phyloP scores from a whole-genome alignment of 2,888 invertebrate genomes.

The Amitus sp. region DNA sequence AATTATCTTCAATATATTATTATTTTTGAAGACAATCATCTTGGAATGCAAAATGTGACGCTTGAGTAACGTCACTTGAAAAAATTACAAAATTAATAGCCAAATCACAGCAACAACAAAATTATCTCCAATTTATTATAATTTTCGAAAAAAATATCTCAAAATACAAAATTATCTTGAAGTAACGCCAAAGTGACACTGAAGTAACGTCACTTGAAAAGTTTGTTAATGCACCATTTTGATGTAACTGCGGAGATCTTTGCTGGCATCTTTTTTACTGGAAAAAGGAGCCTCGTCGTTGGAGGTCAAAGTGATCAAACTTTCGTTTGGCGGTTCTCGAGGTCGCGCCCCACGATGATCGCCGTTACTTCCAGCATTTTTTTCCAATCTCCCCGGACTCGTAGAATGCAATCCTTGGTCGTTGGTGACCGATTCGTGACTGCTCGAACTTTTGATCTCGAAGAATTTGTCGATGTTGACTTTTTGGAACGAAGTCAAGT shows the following conservation, averaged over 20 bases:
- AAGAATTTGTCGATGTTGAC: slow-evolving; percentile 54
- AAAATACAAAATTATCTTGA: no score
- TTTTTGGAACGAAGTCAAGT: slow-evolving; percentile 50
- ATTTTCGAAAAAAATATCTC: not conserved
- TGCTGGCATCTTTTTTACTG: slow-evolving; percentile 59
- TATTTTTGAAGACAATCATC: no score
- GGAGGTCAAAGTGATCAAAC: slow-evolving; percentile 49
- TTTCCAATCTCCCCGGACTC: slow-evolving; percentile 48
- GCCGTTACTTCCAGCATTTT: slow-evolving; percentile 33
- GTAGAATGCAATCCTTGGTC: slow-evolving; percentile 46
- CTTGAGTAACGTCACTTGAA: no score
- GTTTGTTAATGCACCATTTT: slow-evolving; percentile 68
- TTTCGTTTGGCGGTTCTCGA: slow-evolving; percentile 51
- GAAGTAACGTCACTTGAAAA: no score
- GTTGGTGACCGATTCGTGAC: slow-evolving; percentile 48
- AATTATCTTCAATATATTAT: no score
- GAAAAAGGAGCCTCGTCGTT: slow-evolving; percentile 60
- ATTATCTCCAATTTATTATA: not conserved
- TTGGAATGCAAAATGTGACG: no score
- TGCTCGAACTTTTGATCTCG: slow-evolving; percentile 47
- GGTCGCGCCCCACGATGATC: slow-evolving; percentile 34
- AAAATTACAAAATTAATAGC: no score
- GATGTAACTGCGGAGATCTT: slow-evolving; percentile 67
- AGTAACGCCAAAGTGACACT: no score
- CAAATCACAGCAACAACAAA: no score